These are phyloP conservation scores for Stylophora pistillata DNA, from an alignment of 64 coral and sea anemone genomes.

Conservation along the genomic window DNA sequence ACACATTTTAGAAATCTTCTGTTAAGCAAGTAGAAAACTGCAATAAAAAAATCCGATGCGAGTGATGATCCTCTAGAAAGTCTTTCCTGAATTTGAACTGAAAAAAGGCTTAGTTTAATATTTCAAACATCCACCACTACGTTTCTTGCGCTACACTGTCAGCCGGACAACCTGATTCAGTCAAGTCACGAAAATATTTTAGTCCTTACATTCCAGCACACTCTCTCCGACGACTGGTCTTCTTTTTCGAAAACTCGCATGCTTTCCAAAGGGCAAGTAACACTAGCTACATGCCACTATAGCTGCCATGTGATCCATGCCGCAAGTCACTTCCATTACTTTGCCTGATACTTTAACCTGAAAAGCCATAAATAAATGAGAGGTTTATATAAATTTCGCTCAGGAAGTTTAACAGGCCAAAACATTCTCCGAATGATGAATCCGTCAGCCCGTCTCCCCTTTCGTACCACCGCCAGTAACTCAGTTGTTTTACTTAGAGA, in stretches of 20 bases:
- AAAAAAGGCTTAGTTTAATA: no score
- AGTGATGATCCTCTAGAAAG: no score
- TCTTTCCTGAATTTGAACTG: no score
- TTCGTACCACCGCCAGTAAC: no score
- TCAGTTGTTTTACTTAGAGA: no score
- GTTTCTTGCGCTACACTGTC: no score
- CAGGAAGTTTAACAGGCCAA: neutral
- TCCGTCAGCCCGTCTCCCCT: no score
- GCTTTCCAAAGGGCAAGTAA: neutral
- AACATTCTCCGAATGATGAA: neutral
- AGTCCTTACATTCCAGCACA: neutral
- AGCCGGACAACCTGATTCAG: neutral
- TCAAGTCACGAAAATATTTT: neutral
- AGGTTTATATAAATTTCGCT: neutral
- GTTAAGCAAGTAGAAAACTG: no score
- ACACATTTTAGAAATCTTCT: no score
- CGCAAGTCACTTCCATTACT: constrained; percentile 73
- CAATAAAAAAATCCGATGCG: no score
- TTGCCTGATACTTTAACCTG: constrained; percentile 75
- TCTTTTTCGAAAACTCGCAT: neutral
- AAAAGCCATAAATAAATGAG: neutral
- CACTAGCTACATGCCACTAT: neutral
- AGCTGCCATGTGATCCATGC: constrained; percentile 81
- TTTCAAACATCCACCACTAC: no score
- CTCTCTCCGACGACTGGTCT: neutral